These are phyloP conservation scores for Pseudomugil tenellus DNA, from an alignment of 2,797 vertebrate species.

Conservation along the genomic window DNA sequence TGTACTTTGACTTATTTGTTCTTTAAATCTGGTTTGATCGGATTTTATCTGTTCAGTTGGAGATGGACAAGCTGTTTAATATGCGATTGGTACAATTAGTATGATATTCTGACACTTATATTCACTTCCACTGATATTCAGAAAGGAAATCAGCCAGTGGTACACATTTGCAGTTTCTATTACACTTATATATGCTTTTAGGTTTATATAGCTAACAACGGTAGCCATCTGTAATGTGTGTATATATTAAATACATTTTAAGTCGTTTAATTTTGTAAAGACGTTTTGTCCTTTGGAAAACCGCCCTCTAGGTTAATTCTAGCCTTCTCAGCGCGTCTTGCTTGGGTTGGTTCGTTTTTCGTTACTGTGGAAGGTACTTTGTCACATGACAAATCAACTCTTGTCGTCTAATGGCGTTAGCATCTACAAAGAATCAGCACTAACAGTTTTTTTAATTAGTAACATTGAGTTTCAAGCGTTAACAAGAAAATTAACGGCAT, in stretches of 20 bases:
- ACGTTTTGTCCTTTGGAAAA: neutral
- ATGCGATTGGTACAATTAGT: neutral
- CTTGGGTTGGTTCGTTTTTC: slow-evolving; percentile 52
- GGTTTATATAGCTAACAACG: neutral
- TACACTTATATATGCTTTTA: neutral
- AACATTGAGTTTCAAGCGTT: neutral
- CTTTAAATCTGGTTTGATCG: neutral
- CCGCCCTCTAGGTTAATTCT: slow-evolving; percentile 25
- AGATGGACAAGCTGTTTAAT: neutral
- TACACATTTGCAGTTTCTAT: neutral
- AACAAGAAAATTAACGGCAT: neutral
- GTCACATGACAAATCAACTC: slow-evolving; percentile 12
- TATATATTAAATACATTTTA: neutral
- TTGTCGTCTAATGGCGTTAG: neutral
- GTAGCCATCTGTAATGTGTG: neutral
- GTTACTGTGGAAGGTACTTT: fast-evolving
- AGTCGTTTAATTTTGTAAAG: neutral
- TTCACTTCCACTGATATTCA: neutral
- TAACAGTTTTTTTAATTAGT: neutral
- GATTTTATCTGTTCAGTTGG: neutral
- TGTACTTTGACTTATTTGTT: slow-evolving; percentile 22
- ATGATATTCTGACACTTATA: neutral
- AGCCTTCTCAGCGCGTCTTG: slow-evolving; percentile 4
- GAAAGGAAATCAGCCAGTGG: neutral
- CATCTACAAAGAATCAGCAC: fast-evolving